Base-by-base conservation (phyloP, 2,888 invertebrate genomes). In the Acleris literana region DNA sequence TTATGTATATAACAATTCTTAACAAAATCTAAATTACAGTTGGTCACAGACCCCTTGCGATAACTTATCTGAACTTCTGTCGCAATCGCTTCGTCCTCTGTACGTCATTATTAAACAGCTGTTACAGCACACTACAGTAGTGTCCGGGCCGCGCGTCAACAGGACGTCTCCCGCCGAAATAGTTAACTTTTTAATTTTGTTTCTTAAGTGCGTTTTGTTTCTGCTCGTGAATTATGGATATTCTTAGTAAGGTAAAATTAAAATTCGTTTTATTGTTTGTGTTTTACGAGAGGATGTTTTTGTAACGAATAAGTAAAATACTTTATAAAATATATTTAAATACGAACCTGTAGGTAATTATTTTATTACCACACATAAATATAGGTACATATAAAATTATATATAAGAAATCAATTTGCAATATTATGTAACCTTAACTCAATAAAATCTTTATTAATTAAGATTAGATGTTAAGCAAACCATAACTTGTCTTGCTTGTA, bases 231-330 rank as follows among this genome's bases (percentile, higher is more conserved):
- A 52, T n/a, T 18, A 75, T 75, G 75, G 75, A 75, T 72, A 53
- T 75, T 53, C 66, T 75, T 46, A 71, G 51, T 25, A 75, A 74
- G 74, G 75, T 75, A 70, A 57, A 53, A 54, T 64, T 63, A 2
- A n/a, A 33, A 33, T 33, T 29, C 5, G 29, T 52, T 65, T 59
- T 61, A 62, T 51, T 22, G 51, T 18, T n/a, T n/a, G n/a, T n/a
- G n/a, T n/a, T n/a, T n/a, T n/a, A 46, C 56, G 68, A 70, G 65
- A 64, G 61, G 69, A 72, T 53, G 9, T 63, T 44, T 70, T 65
- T 70, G 16, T 29, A 5, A 39, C 0, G 3, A 25, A 22, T 7
- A 53, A 53, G 3, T 18, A 13, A 11, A 11, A 39, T 39, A 3
- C 29, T 29, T 29, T n/a, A n/a, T n/a, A n/a, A n/a, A n/a, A n/a